phyloP scores from a whole-genome alignment of 23 tunicate species.

The Trididemnum clinides region DNA sequence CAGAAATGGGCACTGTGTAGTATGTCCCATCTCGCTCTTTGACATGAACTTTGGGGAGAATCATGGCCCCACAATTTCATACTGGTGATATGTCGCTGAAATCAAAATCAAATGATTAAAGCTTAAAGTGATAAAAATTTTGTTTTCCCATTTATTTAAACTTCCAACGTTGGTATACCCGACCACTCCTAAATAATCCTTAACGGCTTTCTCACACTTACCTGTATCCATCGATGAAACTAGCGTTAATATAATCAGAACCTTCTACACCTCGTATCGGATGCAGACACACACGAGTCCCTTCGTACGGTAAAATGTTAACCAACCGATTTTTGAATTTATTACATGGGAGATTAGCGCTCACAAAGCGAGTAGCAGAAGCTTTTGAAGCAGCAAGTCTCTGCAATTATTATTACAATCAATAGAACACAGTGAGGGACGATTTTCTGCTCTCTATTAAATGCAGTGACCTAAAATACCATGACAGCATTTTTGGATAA shows the following conservation, averaged over 20 bases:
- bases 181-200: no score
- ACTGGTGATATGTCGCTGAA: no score
- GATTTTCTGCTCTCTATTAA: neutral
- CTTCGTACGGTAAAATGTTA: slow-evolving; percentile 95
- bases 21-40: no score
- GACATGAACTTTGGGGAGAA: no score
- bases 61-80: no score
- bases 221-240: slow-evolving; percentile 98
- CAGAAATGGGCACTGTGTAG: no score
- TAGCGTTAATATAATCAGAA: slow-evolving; percentile 97
- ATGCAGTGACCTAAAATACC: neutral
- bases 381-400: slow-evolving; percentile 82
- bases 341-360: slow-evolving; percentile 89
- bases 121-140: no score
- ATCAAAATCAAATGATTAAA: no score
- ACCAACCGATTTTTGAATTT: slow-evolving; percentile 97
- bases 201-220: no score
- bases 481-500: neutral
- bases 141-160: no score
- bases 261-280: slow-evolving; percentile 99
- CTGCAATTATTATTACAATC: slow-evolving; percentile 19
- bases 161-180: no score
- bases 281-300: slow-evolving; percentile 86
- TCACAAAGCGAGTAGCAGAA: slow-evolving; percentile 74
- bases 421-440: no score